Conservation (phyloP, 2,888 invertebrate genomes). For the Agonopterix heracliana region DNA sequence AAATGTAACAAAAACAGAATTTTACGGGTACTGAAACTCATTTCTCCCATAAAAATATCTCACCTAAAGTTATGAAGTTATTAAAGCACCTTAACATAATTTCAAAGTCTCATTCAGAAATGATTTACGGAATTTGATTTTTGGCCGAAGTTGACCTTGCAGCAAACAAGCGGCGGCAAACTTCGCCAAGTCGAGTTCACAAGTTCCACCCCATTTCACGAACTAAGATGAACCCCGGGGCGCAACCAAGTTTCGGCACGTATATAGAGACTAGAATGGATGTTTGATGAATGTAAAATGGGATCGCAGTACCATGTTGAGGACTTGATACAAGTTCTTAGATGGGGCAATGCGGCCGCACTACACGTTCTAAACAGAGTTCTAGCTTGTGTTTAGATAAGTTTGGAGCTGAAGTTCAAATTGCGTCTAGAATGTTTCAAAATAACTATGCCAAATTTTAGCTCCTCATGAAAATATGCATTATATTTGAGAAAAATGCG, state of each 20-base stretch:
- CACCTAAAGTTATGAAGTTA: conserved; percentile 1
- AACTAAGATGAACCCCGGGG: conserved; percentile 60
- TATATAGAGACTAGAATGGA: conserved; percentile 57
- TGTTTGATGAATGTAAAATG: conserved; percentile 63
- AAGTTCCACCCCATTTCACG: conserved; percentile 51
- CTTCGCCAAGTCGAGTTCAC: conserved; percentile 42
- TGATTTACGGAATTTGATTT: conserved; percentile 14
- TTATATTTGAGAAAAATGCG: no score
- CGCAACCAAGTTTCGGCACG: conserved; percentile 52
- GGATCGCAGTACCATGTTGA: conserved; percentile 25
- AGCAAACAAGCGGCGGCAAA: conserved; percentile 53
- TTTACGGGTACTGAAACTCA: not conserved
- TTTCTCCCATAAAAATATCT: not conserved
- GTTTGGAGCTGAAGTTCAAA: no score
- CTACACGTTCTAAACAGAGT: no score
- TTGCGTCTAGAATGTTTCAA: no score
- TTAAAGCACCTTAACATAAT: conserved; percentile 1
- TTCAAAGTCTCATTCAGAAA: conserved; percentile 7
- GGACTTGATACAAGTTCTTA: conserved; percentile 1
- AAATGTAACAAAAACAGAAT: no score
- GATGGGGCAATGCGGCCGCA: not conserved
- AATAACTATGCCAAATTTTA: no score
- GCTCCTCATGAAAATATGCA: no score
- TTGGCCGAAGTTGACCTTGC: conserved; percentile 36
- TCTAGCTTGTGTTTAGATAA: no score